These are phyloP conservation scores for Dasypolia templi DNA, from an alignment of 2,888 invertebrate species.

Conservation along the genomic window DNA sequence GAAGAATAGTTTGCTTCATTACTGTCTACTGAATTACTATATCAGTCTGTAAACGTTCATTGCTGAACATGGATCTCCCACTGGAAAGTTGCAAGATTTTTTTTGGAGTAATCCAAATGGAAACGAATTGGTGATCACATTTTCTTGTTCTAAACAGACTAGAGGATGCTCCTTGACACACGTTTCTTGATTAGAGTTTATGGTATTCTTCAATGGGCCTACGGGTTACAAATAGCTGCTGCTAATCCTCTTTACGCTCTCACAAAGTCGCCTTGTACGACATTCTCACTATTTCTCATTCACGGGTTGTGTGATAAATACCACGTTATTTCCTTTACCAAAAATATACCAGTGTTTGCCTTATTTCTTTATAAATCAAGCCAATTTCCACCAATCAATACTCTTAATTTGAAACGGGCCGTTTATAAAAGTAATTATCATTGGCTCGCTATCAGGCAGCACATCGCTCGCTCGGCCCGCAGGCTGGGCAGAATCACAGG, in stretches of 20 bases:
- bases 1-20: background rate
- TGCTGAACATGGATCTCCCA: background rate
- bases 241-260: background rate
- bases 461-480: conserved; percentile 44
- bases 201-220: background rate
- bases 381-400: conserved; percentile 33
- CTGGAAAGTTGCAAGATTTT: background rate
- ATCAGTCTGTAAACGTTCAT: too few relatives aligned
- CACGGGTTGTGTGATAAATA: background rate
- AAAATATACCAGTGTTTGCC: background rate
- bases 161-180: background rate
- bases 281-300: background rate
- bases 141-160: background rate
- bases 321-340: background rate
- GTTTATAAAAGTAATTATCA: conserved; percentile 53
- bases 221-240: background rate
- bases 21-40: too few relatives aligned
- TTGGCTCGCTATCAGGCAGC: conserved; percentile 46
- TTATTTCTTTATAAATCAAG: conserved; percentile 20
- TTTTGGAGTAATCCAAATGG: background rate
- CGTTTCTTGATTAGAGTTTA: background rate
- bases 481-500: conserved; percentile 42
- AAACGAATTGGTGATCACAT: background rate
- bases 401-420: conserved; percentile 25
- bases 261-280: background rate